Evolutionary conservation across 2,888 invertebrate genomes (phyloP), one percentile per base, ranked within the genome.

Genomic region (Pherbina coryleti): DNA sequence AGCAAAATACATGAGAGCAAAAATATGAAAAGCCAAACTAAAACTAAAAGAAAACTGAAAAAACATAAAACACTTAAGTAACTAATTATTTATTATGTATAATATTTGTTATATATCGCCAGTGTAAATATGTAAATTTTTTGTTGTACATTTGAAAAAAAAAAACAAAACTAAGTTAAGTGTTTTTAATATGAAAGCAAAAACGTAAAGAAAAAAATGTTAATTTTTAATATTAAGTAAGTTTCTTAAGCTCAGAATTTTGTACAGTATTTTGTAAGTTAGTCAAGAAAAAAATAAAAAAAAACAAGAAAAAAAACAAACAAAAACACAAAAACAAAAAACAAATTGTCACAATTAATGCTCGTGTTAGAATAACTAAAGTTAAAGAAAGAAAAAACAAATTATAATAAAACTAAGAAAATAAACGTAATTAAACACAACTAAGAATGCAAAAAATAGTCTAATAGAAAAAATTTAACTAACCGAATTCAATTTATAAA

Each of bases 251-350:
- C 53, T 67, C 66, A 75, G 14, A 64, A 44, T 75, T 75, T 75
- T 75, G 75, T 75, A 75, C 75, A 75, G 75, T 75, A 75, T 55
- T 77, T 64, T 77, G 51, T 77, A 66, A 57, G 72, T 67, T 75
- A 76, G 67, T 44, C 14, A 67, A 34, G 22, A 71, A 69, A 71
- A 71, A 64, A n/a, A 64, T n/a, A 37, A 55, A 25, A 49, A 67
- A 11, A 22, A 17, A 51, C 28, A 22, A 69, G 22, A 19, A 55
- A 9, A 19, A 57, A 73, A 37, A 25, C 25, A 44, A 5, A 72
- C n/a, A n/a, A 53, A 22, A 69, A 44, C 19, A 55, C n/a, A 19
- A 57, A 73, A 37, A 25, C 25, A 44, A 5, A 72, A 37, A 64
- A 66, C 60, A 69, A 69, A 69, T 69, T 60, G 73, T 75, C 66